Base-by-base conservation (phyloP, 2,888 invertebrate genomes). In the Brachyptera putata region DNA sequence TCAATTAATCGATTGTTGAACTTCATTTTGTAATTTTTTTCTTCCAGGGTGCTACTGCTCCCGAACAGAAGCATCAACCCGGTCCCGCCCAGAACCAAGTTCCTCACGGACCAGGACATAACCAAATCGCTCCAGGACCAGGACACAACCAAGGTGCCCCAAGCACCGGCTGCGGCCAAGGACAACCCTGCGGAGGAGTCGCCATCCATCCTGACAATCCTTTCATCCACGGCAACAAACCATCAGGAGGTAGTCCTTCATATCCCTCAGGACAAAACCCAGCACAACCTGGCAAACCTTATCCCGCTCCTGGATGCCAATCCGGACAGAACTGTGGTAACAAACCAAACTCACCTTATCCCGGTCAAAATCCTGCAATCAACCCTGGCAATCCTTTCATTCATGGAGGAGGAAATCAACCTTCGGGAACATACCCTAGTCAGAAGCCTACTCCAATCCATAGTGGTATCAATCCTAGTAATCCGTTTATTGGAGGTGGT, bases 331-430 rank as follows among this genome's bases (percentile, higher is more conserved):
- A 41, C 3, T 21, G 18, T 1, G 41, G 13, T 2, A 5, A 16
- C 11, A 41, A 3, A 2, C 18, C 4, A 2, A 41, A 41, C 21
- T 18, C 16, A 7, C 41, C 41, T 21, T 13, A 3, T 37, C 37
- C 37, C 37, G 2, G 13, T 16, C 41, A 2, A 18, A 41, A 30
- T n/a, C n/a, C n/a, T 26, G 48, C 48, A 5, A 26, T 25, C n/a
- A 50, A 50, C 26, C 49, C 49, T 25, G 26, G 16, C 14, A 50
- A 50, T 13, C 49, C 49, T 14, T 50, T 50, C 49, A 3, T 50
- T n/a, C 50, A 18, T 26, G 49, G 26, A 3, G 49, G 49, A 21
- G 24, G 9, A 13, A 21, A 43, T 9, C 22, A 48, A 24, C 49
- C 25, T 13, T 16, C 41, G 18, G 41, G 16, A 41, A 4, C 41